phyloP scores from a whole-genome alignment of 1,140 invertebrate genomes.

The Aethina tumida region DNA sequence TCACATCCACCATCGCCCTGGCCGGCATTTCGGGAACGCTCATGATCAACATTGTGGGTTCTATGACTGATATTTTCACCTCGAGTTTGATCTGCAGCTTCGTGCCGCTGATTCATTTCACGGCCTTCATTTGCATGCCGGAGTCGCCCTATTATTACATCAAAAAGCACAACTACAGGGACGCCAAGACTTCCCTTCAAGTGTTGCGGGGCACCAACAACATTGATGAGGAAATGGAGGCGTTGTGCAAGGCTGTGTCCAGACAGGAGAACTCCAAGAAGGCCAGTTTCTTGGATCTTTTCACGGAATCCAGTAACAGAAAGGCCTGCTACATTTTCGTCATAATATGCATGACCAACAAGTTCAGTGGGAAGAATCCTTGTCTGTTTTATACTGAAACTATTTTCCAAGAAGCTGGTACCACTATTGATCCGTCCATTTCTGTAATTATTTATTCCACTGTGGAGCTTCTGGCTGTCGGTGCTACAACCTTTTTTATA shows the following conservation, averaged over 20 bases:
- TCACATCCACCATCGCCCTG: conserved; percentile 25
- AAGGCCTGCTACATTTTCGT: conserved; percentile 42
- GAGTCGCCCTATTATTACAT: conserved; percentile 86
- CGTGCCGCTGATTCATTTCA: conserved; percentile 39
- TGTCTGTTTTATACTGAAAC: conserved; percentile 54
- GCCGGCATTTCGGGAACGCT: conserved; percentile 49
- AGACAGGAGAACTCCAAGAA: conserved; percentile 29
- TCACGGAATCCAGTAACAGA: conserved; percentile 37
- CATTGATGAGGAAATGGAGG: conserved; percentile 67
- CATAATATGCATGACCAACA: conserved; percentile 49
- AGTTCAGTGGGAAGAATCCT: conserved; percentile 53
- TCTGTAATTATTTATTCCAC: conserved; percentile 45
- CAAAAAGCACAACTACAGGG: conserved; percentile 57
- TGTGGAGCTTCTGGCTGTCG: conserved; percentile 54
- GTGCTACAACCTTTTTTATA: conserved; percentile 55
- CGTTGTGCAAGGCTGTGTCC: conserved; percentile 47
- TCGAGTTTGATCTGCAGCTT: conserved; percentile 42
- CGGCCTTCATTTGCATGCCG: conserved; percentile 56
- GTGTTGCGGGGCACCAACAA: conserved; percentile 70
- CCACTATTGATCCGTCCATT: conserved; percentile 32
- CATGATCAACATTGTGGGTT: conserved; percentile 55
- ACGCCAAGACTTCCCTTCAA: conserved; percentile 60
- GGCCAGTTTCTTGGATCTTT: conserved; percentile 38
- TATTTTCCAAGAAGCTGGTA: conserved; percentile 42
- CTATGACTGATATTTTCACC: conserved; percentile 40